Conservation (phyloP, 2,113 vertebrate species). For the Grammomys surdaster region DNA sequence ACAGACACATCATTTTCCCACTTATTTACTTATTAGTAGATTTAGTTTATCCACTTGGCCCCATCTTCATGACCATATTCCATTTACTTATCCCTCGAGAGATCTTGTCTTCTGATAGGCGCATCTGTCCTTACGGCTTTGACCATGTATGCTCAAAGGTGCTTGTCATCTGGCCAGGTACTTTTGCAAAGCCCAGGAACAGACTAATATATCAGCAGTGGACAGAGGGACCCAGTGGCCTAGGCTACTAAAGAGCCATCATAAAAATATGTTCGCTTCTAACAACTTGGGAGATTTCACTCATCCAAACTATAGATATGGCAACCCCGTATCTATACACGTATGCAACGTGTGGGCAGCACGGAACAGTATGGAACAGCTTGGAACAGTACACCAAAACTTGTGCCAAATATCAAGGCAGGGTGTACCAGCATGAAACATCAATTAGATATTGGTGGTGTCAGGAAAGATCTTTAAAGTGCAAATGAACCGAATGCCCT, state of each 20-base stretch:
- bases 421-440: background rate
- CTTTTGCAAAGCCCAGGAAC: background rate
- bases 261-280: background rate
- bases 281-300: background rate
- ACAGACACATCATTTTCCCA: background rate
- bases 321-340: too few species aligned
- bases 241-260: background rate
- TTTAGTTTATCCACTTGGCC: background rate
- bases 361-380: background rate
- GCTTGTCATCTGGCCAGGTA: background rate
- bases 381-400: background rate
- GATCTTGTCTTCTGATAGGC: background rate
- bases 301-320: background rate
- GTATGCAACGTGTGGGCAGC: background rate
- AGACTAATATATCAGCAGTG: background rate
- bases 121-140: background rate
- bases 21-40: background rate
- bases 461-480: background rate
- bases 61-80: background rate
- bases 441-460: too few species aligned
- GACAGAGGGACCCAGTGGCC: background rate
- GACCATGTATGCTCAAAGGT: background rate
- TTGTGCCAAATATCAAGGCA: background rate
- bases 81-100: background rate
- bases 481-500: constrained; percentile 54